These are phyloP conservation scores for Formicarius rufipectus DNA, from an alignment of 2,113 vertebrate genomes.

Conservation along the genomic window DNA sequence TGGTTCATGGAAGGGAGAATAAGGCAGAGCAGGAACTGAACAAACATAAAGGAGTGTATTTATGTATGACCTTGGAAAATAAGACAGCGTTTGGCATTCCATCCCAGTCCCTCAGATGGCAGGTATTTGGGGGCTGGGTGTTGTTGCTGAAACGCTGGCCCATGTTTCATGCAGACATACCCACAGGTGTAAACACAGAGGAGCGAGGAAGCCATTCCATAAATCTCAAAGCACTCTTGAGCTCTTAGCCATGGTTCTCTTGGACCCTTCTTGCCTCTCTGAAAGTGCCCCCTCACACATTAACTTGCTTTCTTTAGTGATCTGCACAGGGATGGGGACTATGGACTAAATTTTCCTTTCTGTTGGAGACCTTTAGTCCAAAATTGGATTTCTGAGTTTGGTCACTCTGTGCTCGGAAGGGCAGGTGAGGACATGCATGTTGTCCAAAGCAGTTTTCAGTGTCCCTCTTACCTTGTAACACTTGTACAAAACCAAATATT, in stretches of 20 bases:
- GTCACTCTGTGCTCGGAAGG: background rate
- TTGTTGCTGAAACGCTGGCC: background rate
- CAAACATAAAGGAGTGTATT: background rate
- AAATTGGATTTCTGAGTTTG: background rate
- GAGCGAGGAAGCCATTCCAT: background rate
- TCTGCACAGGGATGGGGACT: background rate
- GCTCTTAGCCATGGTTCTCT: background rate
- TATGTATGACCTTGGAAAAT: slow-evolving; percentile 24
- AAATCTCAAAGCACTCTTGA: background rate
- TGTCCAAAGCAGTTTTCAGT: background rate
- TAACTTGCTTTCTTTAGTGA: background rate
- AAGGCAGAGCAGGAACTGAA: background rate
- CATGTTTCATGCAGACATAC: background rate
- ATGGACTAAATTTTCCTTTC: background rate
- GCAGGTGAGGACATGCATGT: background rate
- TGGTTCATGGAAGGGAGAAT: background rate
- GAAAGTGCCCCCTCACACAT: background rate
- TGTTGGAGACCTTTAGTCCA: background rate
- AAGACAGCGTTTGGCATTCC: background rate
- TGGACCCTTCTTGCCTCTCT: background rate
- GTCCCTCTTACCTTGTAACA: background rate
- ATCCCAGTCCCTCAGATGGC: background rate
- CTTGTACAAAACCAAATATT: background rate
- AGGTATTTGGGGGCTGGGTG: background rate
- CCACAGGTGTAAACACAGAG: background rate